Conservation (phyloP, 1,140 invertebrate genomes). For the Procambarus virginalis region DNA sequence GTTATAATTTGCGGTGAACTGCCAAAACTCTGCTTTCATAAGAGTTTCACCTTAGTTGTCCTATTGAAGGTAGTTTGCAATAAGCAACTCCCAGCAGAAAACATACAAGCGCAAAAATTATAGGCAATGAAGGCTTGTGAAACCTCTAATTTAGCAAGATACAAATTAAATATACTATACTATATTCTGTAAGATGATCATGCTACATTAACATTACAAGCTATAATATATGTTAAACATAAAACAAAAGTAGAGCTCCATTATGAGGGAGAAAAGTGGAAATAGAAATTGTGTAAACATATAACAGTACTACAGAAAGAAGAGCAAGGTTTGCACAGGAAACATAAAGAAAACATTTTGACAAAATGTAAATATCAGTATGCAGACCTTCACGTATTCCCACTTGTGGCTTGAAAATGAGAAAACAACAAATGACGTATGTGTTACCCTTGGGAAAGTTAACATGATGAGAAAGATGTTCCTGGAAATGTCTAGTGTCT, state of each 20-base stretch:
- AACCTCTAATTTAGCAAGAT: neutral
- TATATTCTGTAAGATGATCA: neutral
- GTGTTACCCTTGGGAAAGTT: neutral
- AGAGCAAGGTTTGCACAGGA: neutral
- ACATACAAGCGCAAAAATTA: neutral
- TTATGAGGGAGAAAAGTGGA: neutral
- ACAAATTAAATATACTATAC: neutral
- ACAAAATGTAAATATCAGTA: neutral
- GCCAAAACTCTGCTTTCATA: too few relatives aligned
- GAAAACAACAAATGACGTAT: constrained; percentile 1
- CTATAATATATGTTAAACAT: neutral
- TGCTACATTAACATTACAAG: neutral
- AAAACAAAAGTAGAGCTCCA: constrained; percentile 27
- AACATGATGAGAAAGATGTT: too few relatives aligned
- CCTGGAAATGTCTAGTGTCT: too few relatives aligned
- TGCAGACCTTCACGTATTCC: constrained; percentile 28
- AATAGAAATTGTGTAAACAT: neutral
- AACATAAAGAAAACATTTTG: neutral
- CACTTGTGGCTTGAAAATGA: constrained; percentile 33
- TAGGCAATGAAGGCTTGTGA: neutral
- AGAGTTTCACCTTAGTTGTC: neutral
- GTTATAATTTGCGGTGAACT: too few relatives aligned
- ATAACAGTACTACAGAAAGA: neutral
- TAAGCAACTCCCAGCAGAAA: neutral
- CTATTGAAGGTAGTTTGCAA: neutral